These are phyloP conservation scores for Galerucella calmariensis DNA, from an alignment of 2,888 invertebrate genomes.

Conservation along the genomic window DNA sequence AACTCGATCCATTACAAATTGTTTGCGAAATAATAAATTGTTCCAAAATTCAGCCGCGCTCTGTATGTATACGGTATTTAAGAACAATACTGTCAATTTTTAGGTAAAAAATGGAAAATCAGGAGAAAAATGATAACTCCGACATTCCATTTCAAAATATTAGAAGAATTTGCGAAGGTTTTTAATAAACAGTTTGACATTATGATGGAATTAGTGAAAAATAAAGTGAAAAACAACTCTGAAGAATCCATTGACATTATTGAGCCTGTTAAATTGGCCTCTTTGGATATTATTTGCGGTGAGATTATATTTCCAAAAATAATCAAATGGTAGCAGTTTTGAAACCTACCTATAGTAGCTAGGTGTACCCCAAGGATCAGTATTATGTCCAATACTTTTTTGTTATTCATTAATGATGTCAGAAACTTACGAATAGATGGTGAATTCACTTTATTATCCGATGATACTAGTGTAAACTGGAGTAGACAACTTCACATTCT, in stretches of 20 bases:
- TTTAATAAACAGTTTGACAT: conserved; percentile 54
- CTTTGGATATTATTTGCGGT: conserved; percentile 56
- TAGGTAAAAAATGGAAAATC: conserved; percentile 54
- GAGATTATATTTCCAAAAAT: conserved; percentile 21
- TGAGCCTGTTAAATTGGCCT: conserved; percentile 49
- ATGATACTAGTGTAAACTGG: too few species aligned
- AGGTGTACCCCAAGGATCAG: too few species aligned
- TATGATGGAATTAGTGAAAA: conserved; percentile 47
- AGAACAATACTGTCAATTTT: conserved; percentile 7
- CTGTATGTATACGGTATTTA: neutral
- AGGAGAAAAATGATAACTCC: conserved; percentile 57
- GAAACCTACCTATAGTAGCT: too few species aligned
- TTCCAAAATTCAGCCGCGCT: too few species aligned
- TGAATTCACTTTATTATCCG: too few species aligned
- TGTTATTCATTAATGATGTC: too few species aligned
- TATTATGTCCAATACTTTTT: too few species aligned
- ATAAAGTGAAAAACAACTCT: conserved; percentile 42
- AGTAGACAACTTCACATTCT: too few species aligned
- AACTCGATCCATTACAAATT: too few species aligned
- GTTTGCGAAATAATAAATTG: too few species aligned
- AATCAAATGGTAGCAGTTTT: too few species aligned
- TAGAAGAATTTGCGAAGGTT: conserved; percentile 52
- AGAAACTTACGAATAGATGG: too few species aligned
- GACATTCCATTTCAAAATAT: conserved; percentile 55
- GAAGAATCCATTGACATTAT: conserved; percentile 49